Evolutionary conservation across 2,113 vertebrate species (phyloP).

Genomic region (Falcunculus frontatus): DNA sequence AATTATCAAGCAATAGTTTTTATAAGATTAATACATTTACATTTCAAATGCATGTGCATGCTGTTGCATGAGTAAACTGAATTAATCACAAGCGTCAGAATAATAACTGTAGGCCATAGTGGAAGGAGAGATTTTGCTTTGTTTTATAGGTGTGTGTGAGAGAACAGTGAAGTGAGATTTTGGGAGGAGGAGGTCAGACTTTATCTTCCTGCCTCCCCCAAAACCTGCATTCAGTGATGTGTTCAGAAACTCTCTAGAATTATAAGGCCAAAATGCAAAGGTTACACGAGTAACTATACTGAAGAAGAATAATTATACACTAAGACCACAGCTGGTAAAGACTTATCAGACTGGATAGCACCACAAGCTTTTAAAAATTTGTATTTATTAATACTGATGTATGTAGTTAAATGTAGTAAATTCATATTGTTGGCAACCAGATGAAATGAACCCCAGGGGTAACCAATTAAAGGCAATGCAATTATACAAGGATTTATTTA

Average conservation of each 20-base stretch:
- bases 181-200: not conserved
- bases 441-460: not conserved
- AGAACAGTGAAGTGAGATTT: not conserved
- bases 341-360: not conserved
- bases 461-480: not conserved
- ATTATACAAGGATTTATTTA: not conserved
- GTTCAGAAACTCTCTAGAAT: not conserved
- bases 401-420: not conserved
- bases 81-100: not conserved
- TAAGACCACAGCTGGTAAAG: not conserved
- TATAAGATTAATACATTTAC: not conserved
- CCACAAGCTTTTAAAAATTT: not conserved
- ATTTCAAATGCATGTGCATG: not conserved
- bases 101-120: not conserved
- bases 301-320: not conserved
- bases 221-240: not conserved
- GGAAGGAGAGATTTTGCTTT: not conserved
- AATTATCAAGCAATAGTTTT: not conserved
- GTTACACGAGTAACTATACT: rapidly evolving
- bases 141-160: not conserved
- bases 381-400: not conserved
- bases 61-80: not conserved
- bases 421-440: not conserved
- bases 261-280: not conserved
- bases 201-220: not conserved